Conservation (phyloP, 2,797 vertebrate genomes). For the Sardinella longiceps region DNA sequence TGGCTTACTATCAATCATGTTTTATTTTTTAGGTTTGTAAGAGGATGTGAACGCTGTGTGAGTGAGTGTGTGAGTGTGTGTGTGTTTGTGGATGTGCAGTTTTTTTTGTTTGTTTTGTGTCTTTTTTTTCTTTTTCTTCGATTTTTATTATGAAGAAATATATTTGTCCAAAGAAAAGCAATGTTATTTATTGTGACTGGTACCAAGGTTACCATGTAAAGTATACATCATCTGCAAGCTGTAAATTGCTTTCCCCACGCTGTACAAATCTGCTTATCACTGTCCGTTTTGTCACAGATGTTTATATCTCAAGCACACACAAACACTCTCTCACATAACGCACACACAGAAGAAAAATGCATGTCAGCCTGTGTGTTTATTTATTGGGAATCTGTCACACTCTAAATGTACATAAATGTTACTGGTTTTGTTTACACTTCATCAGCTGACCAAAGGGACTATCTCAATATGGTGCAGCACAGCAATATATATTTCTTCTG, state of each 20-base stretch:
- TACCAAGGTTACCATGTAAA: slow-evolving; percentile 91
- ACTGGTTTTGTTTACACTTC: slow-evolving; percentile 96
- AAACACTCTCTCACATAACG: background rate
- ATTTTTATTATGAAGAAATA: slow-evolving; percentile 91
- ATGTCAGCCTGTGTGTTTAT: slow-evolving; percentile 95
- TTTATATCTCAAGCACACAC: slow-evolving; percentile 83
- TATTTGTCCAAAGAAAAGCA: slow-evolving; percentile 99
- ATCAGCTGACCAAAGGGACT: slow-evolving; percentile 95
- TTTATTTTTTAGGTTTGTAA: slow-evolving; percentile 59
- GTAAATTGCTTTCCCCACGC: slow-evolving; percentile 93
- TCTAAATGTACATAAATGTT: slow-evolving; percentile 88
- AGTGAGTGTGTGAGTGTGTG: background rate
- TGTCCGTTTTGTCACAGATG: slow-evolving; percentile 84
- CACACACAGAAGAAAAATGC: slow-evolving; percentile 73
- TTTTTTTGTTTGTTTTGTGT: slow-evolving; percentile 60
- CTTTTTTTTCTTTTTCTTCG: slow-evolving; percentile 61
- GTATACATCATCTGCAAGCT: slow-evolving; percentile 90
- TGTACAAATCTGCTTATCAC: slow-evolving; percentile 83
- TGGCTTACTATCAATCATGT: slow-evolving; percentile 96
- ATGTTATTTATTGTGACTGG: slow-evolving; percentile 99
- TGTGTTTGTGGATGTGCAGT: slow-evolving; percentile 1
- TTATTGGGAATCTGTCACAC: slow-evolving; percentile 94
- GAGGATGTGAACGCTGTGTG: background rate
- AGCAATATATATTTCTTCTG: slow-evolving; percentile 38
- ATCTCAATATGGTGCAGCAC: slow-evolving; percentile 75